Evolutionary conservation across 1,140 invertebrate species (phyloP), one percentile per base, ranked within the genome.

Genomic region (Mizuhopecten yessoensis): DNA sequence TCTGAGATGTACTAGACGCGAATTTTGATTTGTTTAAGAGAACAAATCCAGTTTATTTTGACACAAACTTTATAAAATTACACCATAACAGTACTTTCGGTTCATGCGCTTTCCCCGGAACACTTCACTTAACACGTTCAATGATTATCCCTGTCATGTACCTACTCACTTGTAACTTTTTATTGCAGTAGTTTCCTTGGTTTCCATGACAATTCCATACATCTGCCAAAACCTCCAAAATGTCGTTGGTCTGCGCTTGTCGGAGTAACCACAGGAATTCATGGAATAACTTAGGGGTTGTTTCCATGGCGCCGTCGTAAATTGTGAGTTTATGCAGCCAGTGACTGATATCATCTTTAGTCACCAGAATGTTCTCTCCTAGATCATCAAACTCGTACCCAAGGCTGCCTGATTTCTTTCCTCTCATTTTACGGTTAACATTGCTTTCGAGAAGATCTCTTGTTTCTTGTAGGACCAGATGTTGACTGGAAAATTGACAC

Each of bases 171-270:
- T 92, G 90, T 23, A 86, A n/a, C 15, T 90, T 34, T 17, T 33
- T 86, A 86, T 90, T 88, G 89, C 92, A 92, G 23, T 87, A 86
- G 39, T 49, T 87, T 34, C 42, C 45, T 34, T 86, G 34, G 88
- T 92, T 90, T 13, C 92, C 92, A 89, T 92, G 92, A 87, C 92
- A 92, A 91, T 88, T 49, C 34, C 88, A 88, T 36, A 92, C 86
- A 45, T 89, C 86, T n/a, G 15, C 34, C 34, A 92, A 86, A 75
- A 75, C 57, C 57, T 75, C 57, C 57, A 75, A 29, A n/a, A 75
- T 9, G 23, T n/a, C 57, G 57, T 75, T 75, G 5, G n/a, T 75
- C 23, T 75, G 23, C 0, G 57, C 57, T 29, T 75, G 57, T 75
- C 57, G 15, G 9, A 75, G 57, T 23, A n/a, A n/a, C 57, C 57